Percentiles rank a stretch among this genome's conserved stretches.
phyloP scores from a whole-genome alignment of 35 echinoderm and acorn worm species.

The Anneissia japonica region DNA sequence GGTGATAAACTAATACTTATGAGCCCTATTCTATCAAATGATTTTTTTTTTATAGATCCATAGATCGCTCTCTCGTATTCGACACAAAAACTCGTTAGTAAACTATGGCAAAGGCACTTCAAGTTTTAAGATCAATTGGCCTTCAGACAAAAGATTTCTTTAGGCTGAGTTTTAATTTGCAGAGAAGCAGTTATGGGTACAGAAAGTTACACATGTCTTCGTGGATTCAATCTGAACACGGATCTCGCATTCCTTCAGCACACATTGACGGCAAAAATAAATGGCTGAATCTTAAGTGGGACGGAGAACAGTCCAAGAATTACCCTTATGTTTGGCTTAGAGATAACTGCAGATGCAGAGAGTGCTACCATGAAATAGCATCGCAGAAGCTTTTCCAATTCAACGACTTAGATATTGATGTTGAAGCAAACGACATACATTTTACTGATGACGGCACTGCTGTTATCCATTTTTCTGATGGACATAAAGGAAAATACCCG shows the following conservation, averaged over 20 bases:
- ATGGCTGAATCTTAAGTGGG: background rate
- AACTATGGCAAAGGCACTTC: background rate
- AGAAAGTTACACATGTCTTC: background rate
- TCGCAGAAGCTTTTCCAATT: conserved; percentile 44
- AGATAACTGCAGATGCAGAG: conserved; percentile 73
- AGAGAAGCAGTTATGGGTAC: background rate
- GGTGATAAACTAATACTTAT: no score
- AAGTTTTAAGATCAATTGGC: background rate
- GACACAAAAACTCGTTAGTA: no score
- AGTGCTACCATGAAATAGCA: conserved; percentile 50
- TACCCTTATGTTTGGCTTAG: conserved; percentile 86
- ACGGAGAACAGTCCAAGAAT: conserved; percentile 3
- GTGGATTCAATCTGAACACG: background rate
- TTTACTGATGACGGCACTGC: no score
- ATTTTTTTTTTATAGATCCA: no score
- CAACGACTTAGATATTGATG: conserved; percentile 47
- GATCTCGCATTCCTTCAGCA: background rate
- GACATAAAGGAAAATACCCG: no score
- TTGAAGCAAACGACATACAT: conserved; percentile 9
- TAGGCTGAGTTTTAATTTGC: background rate
- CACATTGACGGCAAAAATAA: background rate
- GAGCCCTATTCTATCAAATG: no score
- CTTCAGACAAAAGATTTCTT: background rate
- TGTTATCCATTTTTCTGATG: no score
- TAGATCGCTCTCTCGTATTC: no score